Conservation (phyloP, 1,140 invertebrate species). For the Drosophila kikkawai region DNA sequence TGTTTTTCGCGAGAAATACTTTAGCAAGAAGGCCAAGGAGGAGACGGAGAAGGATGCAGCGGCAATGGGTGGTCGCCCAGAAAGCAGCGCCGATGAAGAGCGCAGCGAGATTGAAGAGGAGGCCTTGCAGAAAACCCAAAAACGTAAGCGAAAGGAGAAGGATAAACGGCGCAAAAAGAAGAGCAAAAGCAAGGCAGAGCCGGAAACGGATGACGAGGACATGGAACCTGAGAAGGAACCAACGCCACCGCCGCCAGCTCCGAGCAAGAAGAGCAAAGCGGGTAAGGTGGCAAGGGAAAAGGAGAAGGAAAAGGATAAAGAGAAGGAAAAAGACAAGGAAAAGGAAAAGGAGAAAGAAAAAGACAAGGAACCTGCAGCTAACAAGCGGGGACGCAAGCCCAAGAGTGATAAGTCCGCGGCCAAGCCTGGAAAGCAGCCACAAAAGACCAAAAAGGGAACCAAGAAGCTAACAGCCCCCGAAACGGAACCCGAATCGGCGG, state of each 20-base stretch:
- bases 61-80: slow-evolving; percentile 15
- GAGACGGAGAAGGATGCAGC: slow-evolving; percentile 57
- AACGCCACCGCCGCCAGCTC: slow-evolving; percentile 61
- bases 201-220: slow-evolving; percentile 72
- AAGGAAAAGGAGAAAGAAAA: slow-evolving; percentile 47
- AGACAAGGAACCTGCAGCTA: slow-evolving; percentile 13
- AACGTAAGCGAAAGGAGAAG: slow-evolving; percentile 82
- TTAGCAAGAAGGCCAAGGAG: slow-evolving; percentile 72
- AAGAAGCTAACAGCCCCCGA: slow-evolving; percentile 50
- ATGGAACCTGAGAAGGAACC: slow-evolving; percentile 71
- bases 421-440: slow-evolving; percentile 52
- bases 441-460: slow-evolving; percentile 70
- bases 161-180: slow-evolving; percentile 84
- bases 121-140: slow-evolving; percentile 75
- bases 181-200: slow-evolving; percentile 82
- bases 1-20: slow-evolving; percentile 82
- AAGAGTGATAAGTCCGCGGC: slow-evolving; percentile 47
- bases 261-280: slow-evolving; percentile 59
- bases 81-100: slow-evolving; percentile 54
- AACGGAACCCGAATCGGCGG: slow-evolving; percentile 57
- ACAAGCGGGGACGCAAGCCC: slow-evolving; percentile 58
- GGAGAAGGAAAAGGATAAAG: slow-evolving; percentile 38
- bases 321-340: slow-evolving; percentile 20
- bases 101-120: slow-evolving; percentile 78
- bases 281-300: slow-evolving; percentile 65